Percentiles rank a stretch among this genome's conserved stretches.
Conservation (phyloP, 37 sponge, comb jelly and placozoan genomes). For the Theonella swinhoei region DNA sequence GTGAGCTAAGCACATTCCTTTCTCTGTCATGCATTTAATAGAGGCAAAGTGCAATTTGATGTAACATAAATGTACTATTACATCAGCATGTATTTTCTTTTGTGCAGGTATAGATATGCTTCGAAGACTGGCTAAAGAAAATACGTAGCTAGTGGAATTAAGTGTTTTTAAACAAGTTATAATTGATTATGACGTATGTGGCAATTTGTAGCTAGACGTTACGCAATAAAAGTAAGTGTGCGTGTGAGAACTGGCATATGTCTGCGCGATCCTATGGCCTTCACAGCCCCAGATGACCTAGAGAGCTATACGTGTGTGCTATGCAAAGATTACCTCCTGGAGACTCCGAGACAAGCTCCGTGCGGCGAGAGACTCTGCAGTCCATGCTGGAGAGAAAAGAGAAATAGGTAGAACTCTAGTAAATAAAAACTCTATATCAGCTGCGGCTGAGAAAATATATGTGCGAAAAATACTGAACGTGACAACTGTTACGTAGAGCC, state of each 20-base stretch:
- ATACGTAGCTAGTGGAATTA: too few species aligned
- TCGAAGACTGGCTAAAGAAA: conserved; percentile 15
- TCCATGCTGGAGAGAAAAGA: neutral
- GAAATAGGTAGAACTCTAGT: neutral
- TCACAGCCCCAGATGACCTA: neutral
- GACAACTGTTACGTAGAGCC: neutral
- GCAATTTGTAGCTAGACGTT: too few species aligned
- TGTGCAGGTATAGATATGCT: conserved; percentile 34
- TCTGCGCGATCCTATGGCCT: too few species aligned
- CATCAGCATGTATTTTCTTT: neutral
- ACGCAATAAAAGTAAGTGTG: too few species aligned
- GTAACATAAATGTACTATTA: neutral
- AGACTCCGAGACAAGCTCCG: conserved; percentile 9
- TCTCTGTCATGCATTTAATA: too few species aligned
- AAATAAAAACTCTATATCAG: too few species aligned
- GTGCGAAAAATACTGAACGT: neutral
- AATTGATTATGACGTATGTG: too few species aligned
- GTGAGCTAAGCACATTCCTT: conserved; percentile 11
- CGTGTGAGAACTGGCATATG: too few species aligned
- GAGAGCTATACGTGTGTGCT: neutral
- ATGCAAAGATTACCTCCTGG: neutral
- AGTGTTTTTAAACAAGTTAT: too few species aligned
- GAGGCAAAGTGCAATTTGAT: too few species aligned
- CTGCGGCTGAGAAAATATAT: neutral
- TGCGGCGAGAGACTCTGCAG: conserved; percentile 21